Evolutionary conservation across 1,140 invertebrate species (phyloP), one percentile per base, ranked within the genome.

Genomic region (Grapholita molesta): DNA sequence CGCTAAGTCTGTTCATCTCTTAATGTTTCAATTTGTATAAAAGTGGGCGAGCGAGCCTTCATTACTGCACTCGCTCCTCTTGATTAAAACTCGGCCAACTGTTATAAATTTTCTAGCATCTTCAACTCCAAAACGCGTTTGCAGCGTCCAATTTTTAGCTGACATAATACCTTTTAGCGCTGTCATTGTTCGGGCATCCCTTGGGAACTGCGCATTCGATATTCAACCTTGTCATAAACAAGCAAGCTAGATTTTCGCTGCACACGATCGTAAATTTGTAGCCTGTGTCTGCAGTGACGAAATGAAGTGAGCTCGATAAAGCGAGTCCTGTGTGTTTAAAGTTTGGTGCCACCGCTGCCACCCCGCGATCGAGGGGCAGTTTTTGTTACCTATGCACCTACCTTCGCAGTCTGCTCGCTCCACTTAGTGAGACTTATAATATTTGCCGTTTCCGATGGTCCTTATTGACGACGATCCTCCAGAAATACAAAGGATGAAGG

Each of bases 81-180:
- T 61, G 55, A 61, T 61, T 61, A 61, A 61, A 61, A 61, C 55
- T n/a, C 55, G 24, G n/a, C 24, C 55, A 30, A 28, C 55, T 61
- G 55, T 61, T 61, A 61, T 61, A 61, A 30, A 61, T 61, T 61
- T 61, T n/a, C 18, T 18, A 21, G 21, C 42, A n/a, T 48, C 21
- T 21, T 6, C 18, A 0, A 21, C n/a, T 48, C 18, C 8, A 9
- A 48, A 48, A 21, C 18, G 42, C 2, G 3, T 15, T 21, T 21
- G 1, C 15, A 48, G 21, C 18, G 6, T 21, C 2, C 6, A 18
- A 48, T 48, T 21, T 48, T 7, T 6, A 21, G 15, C 7, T 2
- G 9, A 21, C 18, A 21, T 48, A 15, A 12, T 9, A 21, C 42
- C 42, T 48, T 48, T 28, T n/a, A 4, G 24, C 30, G 1, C 55